Conservation (phyloP, 2,797 vertebrate genomes). For the Psittacula echo region DNA sequence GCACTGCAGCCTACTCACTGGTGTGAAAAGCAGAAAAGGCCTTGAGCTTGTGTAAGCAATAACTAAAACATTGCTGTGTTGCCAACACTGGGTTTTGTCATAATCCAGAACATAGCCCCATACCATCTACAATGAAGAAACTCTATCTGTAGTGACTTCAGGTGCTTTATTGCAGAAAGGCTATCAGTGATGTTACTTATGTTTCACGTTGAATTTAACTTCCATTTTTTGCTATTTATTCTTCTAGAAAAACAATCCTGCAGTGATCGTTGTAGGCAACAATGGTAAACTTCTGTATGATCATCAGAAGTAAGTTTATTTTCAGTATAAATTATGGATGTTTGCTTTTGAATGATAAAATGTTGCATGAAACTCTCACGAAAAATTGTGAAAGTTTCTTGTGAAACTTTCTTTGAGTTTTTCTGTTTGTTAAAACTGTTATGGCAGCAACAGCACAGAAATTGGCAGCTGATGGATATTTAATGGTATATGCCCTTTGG, state of each 20-base stretch:
- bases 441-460: background rate
- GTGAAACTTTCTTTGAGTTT: background rate
- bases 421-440: background rate
- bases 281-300: conserved; percentile 93
- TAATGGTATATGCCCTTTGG: background rate
- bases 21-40: background rate
- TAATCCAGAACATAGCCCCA: background rate
- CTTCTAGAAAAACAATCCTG: conserved; percentile 96
- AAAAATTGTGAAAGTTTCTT: background rate
- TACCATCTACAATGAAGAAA: background rate
- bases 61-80: background rate
- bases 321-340: background rate
- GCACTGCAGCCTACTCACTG: background rate
- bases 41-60: background rate
- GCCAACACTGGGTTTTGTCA: background rate
- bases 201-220: background rate
- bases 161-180: background rate
- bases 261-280: conserved; percentile 92
- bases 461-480: background rate
- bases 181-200: background rate
- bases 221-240: background rate
- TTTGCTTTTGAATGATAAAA: background rate
- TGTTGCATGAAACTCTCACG: background rate
- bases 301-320: conserved; percentile 85
- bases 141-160: background rate